Conservation (phyloP, 2,113 vertebrate genomes). For the Salvelinus fontinalis region DNA sequence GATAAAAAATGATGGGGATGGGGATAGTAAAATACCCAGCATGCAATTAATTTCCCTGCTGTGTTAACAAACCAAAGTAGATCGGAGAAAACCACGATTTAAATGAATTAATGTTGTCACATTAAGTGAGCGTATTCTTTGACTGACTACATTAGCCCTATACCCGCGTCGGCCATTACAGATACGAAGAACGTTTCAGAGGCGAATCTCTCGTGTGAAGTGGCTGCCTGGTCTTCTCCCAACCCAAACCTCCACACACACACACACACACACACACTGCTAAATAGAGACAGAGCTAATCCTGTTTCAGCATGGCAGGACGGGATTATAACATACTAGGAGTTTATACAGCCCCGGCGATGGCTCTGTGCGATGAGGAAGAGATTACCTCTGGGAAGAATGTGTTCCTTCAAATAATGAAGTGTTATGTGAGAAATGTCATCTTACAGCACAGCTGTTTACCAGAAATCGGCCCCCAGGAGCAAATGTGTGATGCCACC, state of each 20-base stretch:
- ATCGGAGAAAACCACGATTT: no score
- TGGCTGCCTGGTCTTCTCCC: not conserved
- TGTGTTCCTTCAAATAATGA: conserved; percentile 33
- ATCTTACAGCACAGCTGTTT: not conserved
- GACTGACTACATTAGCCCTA: no score
- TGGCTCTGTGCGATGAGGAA: not conserved
- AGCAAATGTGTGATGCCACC: not conserved
- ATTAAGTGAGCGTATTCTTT: no score
- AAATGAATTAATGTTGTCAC: no score
- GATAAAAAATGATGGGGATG: not conserved
- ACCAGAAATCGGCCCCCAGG: not conserved
- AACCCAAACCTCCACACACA: not conserved
- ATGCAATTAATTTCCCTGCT: not conserved
- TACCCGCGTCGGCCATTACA: no score
- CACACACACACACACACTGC: conserved; percentile 7
- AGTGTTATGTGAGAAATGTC: conserved; percentile 25
- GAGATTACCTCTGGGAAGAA: conserved; percentile 22
- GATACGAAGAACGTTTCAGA: not conserved
- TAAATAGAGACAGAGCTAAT: conserved; percentile 29
- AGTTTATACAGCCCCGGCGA: not conserved
- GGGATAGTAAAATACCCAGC: not conserved
- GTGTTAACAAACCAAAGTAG: not conserved
- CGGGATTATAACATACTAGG: conserved; percentile 26
- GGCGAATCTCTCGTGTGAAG: not conserved
- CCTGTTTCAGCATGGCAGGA: conserved; percentile 34